Evolutionary conservation across 2,113 vertebrate genomes (phyloP).

Genomic region (Actinemys pallida): DNA sequence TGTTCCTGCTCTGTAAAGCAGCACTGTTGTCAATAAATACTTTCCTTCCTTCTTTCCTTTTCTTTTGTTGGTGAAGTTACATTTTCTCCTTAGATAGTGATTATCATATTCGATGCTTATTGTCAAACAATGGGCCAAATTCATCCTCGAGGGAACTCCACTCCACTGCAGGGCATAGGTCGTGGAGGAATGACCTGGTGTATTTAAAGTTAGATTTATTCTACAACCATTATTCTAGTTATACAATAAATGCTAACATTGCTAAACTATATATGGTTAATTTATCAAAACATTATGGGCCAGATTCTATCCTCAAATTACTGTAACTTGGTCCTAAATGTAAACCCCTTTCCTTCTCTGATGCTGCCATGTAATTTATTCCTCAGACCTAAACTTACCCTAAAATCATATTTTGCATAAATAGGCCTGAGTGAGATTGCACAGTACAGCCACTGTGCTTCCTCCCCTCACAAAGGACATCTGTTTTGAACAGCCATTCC

Average conservation of each 20-base stretch:
- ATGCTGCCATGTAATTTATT: neutral
- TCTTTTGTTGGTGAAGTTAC: slow-evolving; percentile 37
- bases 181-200: neutral
- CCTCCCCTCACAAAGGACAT: neutral
- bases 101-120: neutral
- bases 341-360: rapidly evolving
- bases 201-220: neutral
- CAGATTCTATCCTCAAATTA: neutral
- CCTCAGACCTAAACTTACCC: neutral
- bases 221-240: neutral
- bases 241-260: neutral
- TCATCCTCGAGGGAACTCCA: neutral
- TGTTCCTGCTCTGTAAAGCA: slow-evolving; percentile 33
- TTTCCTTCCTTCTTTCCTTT: slow-evolving; percentile 30
- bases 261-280: neutral
- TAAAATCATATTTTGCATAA: neutral
- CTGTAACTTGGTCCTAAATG: neutral
- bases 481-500: neutral
- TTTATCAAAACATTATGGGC: neutral
- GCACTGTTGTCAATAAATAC: slow-evolving; percentile 10
- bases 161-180: neutral
- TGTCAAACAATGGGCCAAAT: neutral
- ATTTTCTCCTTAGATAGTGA: slow-evolving; percentile 38
- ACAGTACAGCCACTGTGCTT: neutral
- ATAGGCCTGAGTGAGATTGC: rapidly evolving